phyloP scores from a whole-genome alignment of 2,888 invertebrate genomes.

The Drosophila pseudotakahashii region DNA sequence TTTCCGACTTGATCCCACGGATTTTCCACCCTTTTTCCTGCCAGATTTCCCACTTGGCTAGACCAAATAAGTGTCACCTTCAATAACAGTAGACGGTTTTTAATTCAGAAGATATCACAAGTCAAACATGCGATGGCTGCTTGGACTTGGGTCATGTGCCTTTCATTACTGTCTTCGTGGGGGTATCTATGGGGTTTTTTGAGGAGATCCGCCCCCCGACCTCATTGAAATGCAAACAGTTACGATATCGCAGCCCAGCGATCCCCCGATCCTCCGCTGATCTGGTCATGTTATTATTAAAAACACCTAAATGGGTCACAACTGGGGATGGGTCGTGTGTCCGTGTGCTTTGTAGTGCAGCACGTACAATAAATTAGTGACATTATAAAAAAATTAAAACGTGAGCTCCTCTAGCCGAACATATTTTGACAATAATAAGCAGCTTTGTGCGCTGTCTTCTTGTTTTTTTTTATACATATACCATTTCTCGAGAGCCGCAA shows the following conservation, averaged over 20 bases:
- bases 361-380: conserved; percentile 78
- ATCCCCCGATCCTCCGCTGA: conserved; percentile 26
- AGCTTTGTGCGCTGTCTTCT: conserved; percentile 39
- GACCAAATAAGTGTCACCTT: conserved; percentile 58
- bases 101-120: conserved; percentile 53
- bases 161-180: conserved; percentile 3
- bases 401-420: conserved; percentile 59
- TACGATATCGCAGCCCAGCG: conserved; percentile 32
- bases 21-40: conserved; percentile 20
- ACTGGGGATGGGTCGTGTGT: conserved; percentile 24
- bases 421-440: conserved; percentile 69
- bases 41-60: conserved; percentile 48
- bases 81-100: conserved; percentile 51
- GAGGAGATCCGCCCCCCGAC: conserved; percentile 25
- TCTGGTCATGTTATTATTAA: conserved; percentile 68
- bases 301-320: conserved; percentile 75
- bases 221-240: conserved; percentile 69
- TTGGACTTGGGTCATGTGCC: conserved; percentile 38
- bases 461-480: conserved; percentile 11
- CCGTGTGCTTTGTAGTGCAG: conserved; percentile 69
- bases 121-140: conserved; percentile 23
- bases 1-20: conserved; percentile 7
- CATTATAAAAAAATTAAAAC: conserved; percentile 78
- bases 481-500: conserved; percentile 44
- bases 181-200: not conserved